phyloP scores from a whole-genome alignment of 2,113 vertebrate species.

The Macrotus californicus region DNA sequence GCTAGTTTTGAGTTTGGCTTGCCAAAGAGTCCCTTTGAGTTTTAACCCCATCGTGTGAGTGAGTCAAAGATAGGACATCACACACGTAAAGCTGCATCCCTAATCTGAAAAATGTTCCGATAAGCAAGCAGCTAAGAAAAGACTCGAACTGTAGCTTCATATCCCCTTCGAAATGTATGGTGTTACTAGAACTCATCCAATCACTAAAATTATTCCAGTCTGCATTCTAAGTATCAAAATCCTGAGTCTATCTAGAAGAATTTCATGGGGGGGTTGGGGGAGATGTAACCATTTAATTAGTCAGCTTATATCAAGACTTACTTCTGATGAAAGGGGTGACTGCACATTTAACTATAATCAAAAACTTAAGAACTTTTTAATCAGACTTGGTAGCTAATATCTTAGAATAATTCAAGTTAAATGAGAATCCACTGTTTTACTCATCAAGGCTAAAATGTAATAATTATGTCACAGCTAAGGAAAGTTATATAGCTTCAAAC shows the following conservation, averaged over 20 bases:
- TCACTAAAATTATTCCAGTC: slow-evolving; percentile 10
- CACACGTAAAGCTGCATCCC: neutral
- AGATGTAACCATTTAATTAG: slow-evolving; percentile 71
- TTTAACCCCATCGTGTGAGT: neutral
- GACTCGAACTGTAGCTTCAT: neutral
- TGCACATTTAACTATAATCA: slow-evolving; percentile 76
- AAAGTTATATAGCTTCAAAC: slow-evolving; percentile 55
- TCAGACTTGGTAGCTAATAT: slow-evolving; percentile 77
- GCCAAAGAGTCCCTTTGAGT: neutral
- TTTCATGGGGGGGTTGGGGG: slow-evolving; percentile 41
- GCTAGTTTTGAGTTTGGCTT: neutral
- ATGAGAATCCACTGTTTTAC: slow-evolving; percentile 72
- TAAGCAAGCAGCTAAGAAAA: neutral
- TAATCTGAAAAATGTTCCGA: neutral
- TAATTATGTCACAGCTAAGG: slow-evolving; percentile 67
- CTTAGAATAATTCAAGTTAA: slow-evolving; percentile 73
- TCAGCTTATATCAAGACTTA: slow-evolving; percentile 72
- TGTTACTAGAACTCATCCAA: neutral
- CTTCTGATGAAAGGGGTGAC: slow-evolving; percentile 70
- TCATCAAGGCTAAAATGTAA: slow-evolving; percentile 73
- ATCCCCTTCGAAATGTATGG: neutral
- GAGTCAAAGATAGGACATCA: slow-evolving; percentile 23
- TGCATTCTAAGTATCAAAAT: slow-evolving; percentile 37
- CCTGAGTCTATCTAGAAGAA: slow-evolving; percentile 58
- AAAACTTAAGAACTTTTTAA: slow-evolving; percentile 75